These are phyloP conservation scores for Protosalanx chinensis DNA, from an alignment of 2,797 vertebrate genomes.

Conservation along the genomic window DNA sequence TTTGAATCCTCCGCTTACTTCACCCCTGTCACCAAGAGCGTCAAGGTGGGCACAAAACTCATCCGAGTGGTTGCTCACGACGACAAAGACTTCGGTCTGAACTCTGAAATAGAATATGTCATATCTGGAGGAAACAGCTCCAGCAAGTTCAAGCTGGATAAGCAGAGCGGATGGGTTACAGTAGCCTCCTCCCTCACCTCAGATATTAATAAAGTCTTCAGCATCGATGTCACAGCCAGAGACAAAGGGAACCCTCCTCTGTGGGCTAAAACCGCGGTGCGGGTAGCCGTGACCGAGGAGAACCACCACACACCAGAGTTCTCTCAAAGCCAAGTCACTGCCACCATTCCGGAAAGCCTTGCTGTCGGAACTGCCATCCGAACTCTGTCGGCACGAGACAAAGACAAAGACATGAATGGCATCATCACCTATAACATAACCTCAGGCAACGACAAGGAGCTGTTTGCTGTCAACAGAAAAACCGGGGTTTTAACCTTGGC, in stretches of 20 bases:
- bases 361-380: slow-evolving; percentile 83
- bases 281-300: slow-evolving; percentile 90
- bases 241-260: slow-evolving; percentile 94
- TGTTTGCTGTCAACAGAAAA: slow-evolving; percentile 86
- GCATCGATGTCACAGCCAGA: slow-evolving; percentile 80
- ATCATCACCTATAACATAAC: slow-evolving; percentile 85
- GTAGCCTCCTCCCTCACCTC: slow-evolving; percentile 84
- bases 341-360: slow-evolving; percentile 87
- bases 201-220: slow-evolving; percentile 83
- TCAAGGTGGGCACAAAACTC: slow-evolving; percentile 85
- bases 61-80: slow-evolving; percentile 85
- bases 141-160: slow-evolving; percentile 85
- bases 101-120: slow-evolving; percentile 89
- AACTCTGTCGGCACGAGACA: slow-evolving; percentile 88
- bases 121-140: slow-evolving; percentile 81
- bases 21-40: slow-evolving; percentile 94
- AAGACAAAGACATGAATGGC: slow-evolving; percentile 94
- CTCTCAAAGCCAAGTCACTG: slow-evolving; percentile 88
- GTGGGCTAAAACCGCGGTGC: slow-evolving; percentile 74
- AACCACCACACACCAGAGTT: slow-evolving; percentile 96
- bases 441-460: slow-evolving; percentile 81
- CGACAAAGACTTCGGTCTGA: slow-evolving; percentile 91
- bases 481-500: slow-evolving; percentile 84
- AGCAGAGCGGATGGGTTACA: slow-evolving; percentile 85
- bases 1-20: slow-evolving; percentile 83